Evolutionary conservation across 2,888 invertebrate species (phyloP), one percentile per base, ranked within the genome.

Genomic region (Acanthosepion esculentum): DNA sequence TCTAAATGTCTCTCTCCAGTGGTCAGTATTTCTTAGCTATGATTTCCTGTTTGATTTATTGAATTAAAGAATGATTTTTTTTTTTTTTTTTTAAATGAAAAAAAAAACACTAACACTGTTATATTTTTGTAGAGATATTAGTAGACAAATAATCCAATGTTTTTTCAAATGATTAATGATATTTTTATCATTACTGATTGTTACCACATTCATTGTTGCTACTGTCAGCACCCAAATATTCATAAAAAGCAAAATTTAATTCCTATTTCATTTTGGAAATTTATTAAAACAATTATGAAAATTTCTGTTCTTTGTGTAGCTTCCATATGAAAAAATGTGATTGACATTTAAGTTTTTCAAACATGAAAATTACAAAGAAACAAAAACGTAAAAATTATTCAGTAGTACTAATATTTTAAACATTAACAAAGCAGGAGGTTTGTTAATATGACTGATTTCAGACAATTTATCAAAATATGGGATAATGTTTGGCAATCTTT

Each of bases 201-300:
- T 78, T n/a, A 78, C 15, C 78, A 78, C 78, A 78, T n/a, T 78
- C 78, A 29, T 92, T 48, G 10, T 92, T 92, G 92, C 48, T 48
- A 41, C 8, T n/a, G n/a, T 93, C 93, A 93, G 53, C 93, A 93
- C 93, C 29, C 93, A 93, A 93, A 93, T 93, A 53, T 8, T 33
- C 23, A 26, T 93, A 15, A 41, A 41, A 41, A 41, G 41, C 41
- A 41, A 93, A 33, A 78, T 15, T 5, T n/a, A 7, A 78, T 26
- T 78, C 33, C n/a, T 78, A 33, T 15, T n/a, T 78, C n/a, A n/a
- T 33, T 78, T n/a, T 15, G n/a, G n/a, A 78, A 78, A 5, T 78
- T 78, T 33, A 78, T 29, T 29, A 10, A 8, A 78, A 78, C 20
- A 59, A 59, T 50, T 59, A 59, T 26, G 20, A 59, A 59, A 15